These are phyloP conservation scores for Bergia sp. DNA, from an alignment of 92 coral and sea anemone species.

Conservation along the genomic window DNA sequence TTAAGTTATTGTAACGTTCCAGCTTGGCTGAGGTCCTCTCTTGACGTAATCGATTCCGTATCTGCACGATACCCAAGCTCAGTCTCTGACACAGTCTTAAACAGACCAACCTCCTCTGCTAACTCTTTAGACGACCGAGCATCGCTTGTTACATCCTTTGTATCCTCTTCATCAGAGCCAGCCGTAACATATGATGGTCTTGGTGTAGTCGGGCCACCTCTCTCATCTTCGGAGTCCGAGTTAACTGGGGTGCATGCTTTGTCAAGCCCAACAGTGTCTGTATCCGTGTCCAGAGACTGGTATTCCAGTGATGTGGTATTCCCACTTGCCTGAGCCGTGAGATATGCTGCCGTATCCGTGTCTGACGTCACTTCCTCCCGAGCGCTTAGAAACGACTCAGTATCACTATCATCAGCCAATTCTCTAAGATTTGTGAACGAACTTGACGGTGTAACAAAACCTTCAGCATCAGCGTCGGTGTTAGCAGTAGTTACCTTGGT, in stretches of 20 bases:
- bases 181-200: background rate
- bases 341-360: slow-evolving; percentile 76
- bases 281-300: slow-evolving; percentile 55
- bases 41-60: slow-evolving; percentile 67
- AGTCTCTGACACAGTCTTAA: slow-evolving; percentile 56
- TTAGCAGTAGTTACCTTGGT: background rate
- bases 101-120: slow-evolving; percentile 42
- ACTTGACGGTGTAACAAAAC: slow-evolving; percentile 20
- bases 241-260: slow-evolving; percentile 73
- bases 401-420: slow-evolving; percentile 67
- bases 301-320: slow-evolving; percentile 77
- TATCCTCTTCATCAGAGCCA: background rate
- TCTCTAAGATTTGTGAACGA: slow-evolving; percentile 1
- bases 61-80: slow-evolving; percentile 87
- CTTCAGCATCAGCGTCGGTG: background rate
- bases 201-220: slow-evolving; percentile 51
- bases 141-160: slow-evolving; percentile 23
- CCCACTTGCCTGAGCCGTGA: slow-evolving; percentile 70
- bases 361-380: slow-evolving; percentile 87
- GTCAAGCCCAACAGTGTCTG: slow-evolving; percentile 55
- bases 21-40: slow-evolving; percentile 57
- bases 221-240: slow-evolving; percentile 75
- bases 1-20: background rate
- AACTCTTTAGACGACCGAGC: background rate
- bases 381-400: slow-evolving; percentile 88